Base-by-base conservation (phyloP, 2,113 vertebrate species). In the Campylomormyrus numenius region DNA sequence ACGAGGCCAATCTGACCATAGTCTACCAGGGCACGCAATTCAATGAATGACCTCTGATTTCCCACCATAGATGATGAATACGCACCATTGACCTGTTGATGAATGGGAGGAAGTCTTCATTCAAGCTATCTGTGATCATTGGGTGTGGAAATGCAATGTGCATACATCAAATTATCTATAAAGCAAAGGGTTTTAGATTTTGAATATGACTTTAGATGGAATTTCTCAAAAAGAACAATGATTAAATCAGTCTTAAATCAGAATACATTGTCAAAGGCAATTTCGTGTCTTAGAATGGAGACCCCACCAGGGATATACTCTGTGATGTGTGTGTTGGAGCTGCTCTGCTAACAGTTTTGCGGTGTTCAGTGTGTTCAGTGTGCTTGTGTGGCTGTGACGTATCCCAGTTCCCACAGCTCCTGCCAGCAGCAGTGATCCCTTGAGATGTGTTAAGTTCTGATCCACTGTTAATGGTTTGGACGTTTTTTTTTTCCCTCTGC, bases 271-370 rank as follows among this genome's bases (percentile, higher is more conserved):
- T 11, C 48, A 31, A 87, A 87, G 9, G 10, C 0, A 48, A 52
- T 31, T 87, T 53, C 49, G 0, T 27, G 49, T 52, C 49, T 50
- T 35, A 17, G 5, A 50, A 48, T 27, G 48, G 48, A 52, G 48
- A 52, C n/a, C 46, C 27, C 27, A 13, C n/a, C 10, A 87, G 46
- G 21, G 10, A 52, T 31, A 53, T 52, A 27, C 45, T 70, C 8
- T 19, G 15, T 66, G 93, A 90, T 31, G 15, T 66, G 88, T 83
- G 56, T 58, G 21, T n/a, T 24, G 21, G 21, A 58, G 24, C 70
- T n/a, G 8, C 11, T 74, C 15, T 50, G 58, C 31, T 84, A 21
- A 27, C 31, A n/a, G 88, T 83, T 24, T 17, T 7, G 31, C 1
- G 10, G 50, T 42, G 62, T 21, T 24, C 49, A 50, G 49, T 50